Base-by-base conservation (phyloP, 1,140 invertebrate genomes). In the Saccostrea echinata region DNA sequence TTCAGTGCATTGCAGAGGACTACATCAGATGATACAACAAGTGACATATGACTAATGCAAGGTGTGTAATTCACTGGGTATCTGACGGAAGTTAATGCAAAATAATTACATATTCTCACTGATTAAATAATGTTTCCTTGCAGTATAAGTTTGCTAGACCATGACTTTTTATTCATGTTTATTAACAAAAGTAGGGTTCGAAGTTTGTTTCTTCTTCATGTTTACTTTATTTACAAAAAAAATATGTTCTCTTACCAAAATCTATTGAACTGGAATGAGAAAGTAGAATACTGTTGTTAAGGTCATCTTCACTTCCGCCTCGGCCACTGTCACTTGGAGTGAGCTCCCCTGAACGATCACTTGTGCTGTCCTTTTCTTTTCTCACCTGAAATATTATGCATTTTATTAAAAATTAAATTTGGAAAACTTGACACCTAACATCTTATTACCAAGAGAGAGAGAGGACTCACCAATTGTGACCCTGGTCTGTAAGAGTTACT, bases 401-500 rank as follows among this genome's bases (percentile, higher is more conserved):
- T 43, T 43, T 53, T 87, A 87, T 24, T 9, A 27, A 33, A 18
- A 18, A 13, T 21, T 35, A 68, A 21, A 33, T 84, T 57, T 43
- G 81, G 12, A 57, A 51, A 35, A 30, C n/a, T 4, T 35, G 81
- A 9, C 27, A 16, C 33, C 13, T 24, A 53, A 84, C 3, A 83
- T 4, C 11, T 53, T 89, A 1, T 21, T 81, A 18, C 8, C 18
- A 6, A 61, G 4, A 43, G 43, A 43, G 43, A 83, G 84, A 18
- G 35, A 81, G 9, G 52, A 87, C 52, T 68, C 82, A 84, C 86
- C 51, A 83, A 52, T 24, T 27, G 52, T 68, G 55, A 71, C 53
- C 35, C 51, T 35, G 81, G 52, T 68, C 71, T 91, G 97, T 97
- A 91, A 96, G 96, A 8, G 98, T 99, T 93, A 94, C 96, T 6